phyloP scores from a whole-genome alignment of 2,113 vertebrate genomes.

The Odontesthes bonariensis region DNA sequence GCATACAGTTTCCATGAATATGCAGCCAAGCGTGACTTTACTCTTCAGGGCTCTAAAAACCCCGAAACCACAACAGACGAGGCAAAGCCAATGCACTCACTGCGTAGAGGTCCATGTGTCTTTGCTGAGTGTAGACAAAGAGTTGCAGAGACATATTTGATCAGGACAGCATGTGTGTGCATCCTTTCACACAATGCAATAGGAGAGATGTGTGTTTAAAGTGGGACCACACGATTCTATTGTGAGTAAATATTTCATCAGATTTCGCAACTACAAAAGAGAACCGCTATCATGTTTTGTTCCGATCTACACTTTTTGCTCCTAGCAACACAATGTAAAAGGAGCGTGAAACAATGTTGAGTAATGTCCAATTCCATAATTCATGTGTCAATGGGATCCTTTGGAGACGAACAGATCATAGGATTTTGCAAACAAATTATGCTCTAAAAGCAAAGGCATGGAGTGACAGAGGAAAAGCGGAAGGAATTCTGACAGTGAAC shows the following conservation, averaged over 20 bases:
- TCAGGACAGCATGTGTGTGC: constrained; percentile 1
- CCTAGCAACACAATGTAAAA: constrained; percentile 51
- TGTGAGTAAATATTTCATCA: constrained; percentile 50
- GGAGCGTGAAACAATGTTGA: constrained; percentile 37
- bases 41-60: constrained; percentile 43
- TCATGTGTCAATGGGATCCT: constrained; percentile 55
- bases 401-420: constrained; percentile 55
- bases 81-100: constrained; percentile 37
- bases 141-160: constrained; percentile 31
- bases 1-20: constrained; percentile 39
- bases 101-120: constrained; percentile 9
- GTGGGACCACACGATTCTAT: constrained; percentile 21
- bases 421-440: constrained; percentile 57
- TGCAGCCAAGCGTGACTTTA: constrained; percentile 48
- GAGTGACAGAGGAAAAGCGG: constrained; percentile 4
- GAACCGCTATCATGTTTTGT: constrained; percentile 48
- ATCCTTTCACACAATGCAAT: constrained; percentile 19
- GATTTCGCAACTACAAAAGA: constrained; percentile 20
- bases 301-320: constrained; percentile 15
- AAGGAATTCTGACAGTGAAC: not conserved
- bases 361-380: constrained; percentile 61
- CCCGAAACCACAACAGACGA: constrained; percentile 40
- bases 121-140: constrained; percentile 7
- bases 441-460: constrained; percentile 46
- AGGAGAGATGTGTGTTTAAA: constrained; percentile 27